A percentile compares a stretch with the other conserved stretches of the same genome.
Evolutionary conservation across 2,888 invertebrate genomes (phyloP).

Genomic region (Lepetodrilus schrolli): DNA sequence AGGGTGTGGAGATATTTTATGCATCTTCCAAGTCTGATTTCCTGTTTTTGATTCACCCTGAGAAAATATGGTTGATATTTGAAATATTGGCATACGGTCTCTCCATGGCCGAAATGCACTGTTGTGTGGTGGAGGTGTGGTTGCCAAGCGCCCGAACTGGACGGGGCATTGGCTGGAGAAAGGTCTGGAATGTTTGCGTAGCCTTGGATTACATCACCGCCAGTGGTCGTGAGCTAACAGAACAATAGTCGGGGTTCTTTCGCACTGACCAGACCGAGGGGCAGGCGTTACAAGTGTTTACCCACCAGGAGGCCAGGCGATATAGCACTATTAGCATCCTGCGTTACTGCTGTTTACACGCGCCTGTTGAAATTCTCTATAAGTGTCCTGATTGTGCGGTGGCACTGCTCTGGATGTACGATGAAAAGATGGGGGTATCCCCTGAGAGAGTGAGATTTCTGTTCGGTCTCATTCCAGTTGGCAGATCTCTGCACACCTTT

Average conservation of each 20-base stretch:
- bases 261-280: background rate
- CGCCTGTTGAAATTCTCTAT: background rate
- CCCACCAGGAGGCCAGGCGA: too few species aligned
- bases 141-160: background rate
- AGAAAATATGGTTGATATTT: background rate
- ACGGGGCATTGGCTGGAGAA: constrained; percentile 7
- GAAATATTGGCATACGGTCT: background rate
- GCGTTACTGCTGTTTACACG: background rate
- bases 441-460: too few species aligned
- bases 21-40: background rate
- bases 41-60: background rate
- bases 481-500: background rate
- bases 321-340: too few species aligned
- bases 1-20: background rate
- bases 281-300: too few species aligned
- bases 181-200: constrained; percentile 12
- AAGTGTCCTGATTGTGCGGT: constrained; percentile 7
- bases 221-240: constrained; percentile 4
- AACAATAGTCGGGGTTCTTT: background rate
- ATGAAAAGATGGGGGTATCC: background rate
- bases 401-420: background rate
- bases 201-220: constrained; percentile 24
- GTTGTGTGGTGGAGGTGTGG: constrained; percentile 1
- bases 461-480: background rate
- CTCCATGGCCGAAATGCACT: background rate